Evolutionary conservation across 2,113 vertebrate species (phyloP).

Genomic region (Rana temporaria): DNA sequence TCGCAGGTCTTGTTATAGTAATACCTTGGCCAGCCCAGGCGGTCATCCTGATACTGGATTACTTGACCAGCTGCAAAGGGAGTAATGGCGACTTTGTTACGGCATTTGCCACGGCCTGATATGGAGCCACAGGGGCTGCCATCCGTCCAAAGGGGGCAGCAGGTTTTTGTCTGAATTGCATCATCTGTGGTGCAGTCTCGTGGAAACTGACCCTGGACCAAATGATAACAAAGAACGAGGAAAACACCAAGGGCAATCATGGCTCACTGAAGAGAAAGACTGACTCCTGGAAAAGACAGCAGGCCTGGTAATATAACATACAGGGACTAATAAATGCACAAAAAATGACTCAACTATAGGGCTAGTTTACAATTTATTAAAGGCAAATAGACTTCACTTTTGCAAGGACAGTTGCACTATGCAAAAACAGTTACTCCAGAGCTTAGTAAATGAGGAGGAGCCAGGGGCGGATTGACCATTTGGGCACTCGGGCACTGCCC

Average conservation of each 20-base stretch:
- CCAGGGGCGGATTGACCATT: too few species aligned
- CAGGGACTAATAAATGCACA: too few species aligned
- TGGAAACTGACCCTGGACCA: conserved; percentile 31
- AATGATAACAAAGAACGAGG: background rate
- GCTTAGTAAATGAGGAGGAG: too few species aligned
- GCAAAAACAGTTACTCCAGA: too few species aligned
- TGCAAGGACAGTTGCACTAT: too few species aligned
- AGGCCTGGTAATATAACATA: background rate
- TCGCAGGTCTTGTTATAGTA: conserved; percentile 11
- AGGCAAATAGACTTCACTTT: too few species aligned
- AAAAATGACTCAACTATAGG: too few species aligned
- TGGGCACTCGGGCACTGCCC: too few species aligned
- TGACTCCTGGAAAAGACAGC: background rate
- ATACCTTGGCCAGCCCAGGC: conserved; percentile 20
- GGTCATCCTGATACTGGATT: conserved; percentile 11
- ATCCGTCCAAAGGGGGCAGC: conserved; percentile 29
- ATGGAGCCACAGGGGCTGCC: background rate
- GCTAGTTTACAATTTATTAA: too few species aligned
- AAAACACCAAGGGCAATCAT: conserved; percentile 10
- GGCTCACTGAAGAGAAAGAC: background rate
- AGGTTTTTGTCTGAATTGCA: background rate
- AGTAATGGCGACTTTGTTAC: background rate
- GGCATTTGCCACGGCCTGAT: conserved; percentile 26
- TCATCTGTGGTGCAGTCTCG: background rate
- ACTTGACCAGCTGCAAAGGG: background rate